Evolutionary conservation across 2,888 invertebrate species (phyloP).

Genomic region (Oscheius sp.): DNA sequence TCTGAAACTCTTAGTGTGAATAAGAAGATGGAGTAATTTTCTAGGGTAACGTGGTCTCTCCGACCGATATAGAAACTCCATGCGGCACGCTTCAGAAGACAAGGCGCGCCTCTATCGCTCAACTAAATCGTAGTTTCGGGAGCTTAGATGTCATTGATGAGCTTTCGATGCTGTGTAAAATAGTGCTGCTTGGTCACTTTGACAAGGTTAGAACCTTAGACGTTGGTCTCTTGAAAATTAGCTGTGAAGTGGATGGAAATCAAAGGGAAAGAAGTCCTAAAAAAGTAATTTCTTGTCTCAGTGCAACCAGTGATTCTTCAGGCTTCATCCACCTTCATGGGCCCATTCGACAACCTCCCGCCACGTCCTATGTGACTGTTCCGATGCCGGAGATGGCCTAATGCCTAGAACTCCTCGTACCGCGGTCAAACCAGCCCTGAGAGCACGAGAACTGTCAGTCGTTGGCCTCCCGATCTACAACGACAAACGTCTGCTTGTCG

Average conservation of each 20-base stretch:
- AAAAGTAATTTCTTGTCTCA: background rate
- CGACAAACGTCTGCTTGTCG: slow-evolving; percentile 66
- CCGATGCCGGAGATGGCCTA: slow-evolving; percentile 35
- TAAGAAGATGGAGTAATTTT: too few species aligned
- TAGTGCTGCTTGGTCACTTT: background rate
- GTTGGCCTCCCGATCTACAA: slow-evolving; percentile 71
- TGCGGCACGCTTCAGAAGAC: too few species aligned
- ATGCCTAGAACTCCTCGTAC: slow-evolving; percentile 29
- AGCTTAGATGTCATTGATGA: too few species aligned
- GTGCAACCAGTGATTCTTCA: slow-evolving; percentile 20
- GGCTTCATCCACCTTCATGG: slow-evolving; percentile 63
- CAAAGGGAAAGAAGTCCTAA: background rate
- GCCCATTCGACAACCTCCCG: slow-evolving; percentile 55
- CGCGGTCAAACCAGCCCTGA: slow-evolving; percentile 52
- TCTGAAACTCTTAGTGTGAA: too few species aligned
- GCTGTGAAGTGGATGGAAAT: background rate
- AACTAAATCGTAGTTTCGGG: too few species aligned
- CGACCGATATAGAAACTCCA: too few species aligned
- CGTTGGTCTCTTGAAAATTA: too few species aligned
- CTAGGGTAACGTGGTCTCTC: too few species aligned
- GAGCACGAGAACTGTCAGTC: slow-evolving; percentile 67
- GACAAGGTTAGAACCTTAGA: too few species aligned
- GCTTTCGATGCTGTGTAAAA: background rate
- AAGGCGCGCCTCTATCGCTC: too few species aligned
- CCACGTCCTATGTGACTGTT: slow-evolving; percentile 60